Percentiles rank a stretch among this genome's conserved stretches.
Evolutionary conservation across 2,888 invertebrate genomes (phyloP).

Genomic region (Morinoia aosen): DNA sequence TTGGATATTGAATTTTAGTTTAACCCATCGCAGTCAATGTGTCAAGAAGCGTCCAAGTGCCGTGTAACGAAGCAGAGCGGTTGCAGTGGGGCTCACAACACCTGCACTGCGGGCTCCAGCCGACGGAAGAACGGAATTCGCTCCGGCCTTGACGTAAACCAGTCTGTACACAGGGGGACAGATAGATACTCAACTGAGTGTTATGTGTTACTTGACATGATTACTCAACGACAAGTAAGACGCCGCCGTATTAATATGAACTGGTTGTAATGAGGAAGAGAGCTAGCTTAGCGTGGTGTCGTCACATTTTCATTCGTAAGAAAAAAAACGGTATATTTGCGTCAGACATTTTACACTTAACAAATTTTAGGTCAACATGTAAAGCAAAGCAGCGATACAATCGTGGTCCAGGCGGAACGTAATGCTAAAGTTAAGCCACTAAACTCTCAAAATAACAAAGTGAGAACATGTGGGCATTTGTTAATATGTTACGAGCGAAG

Average conservation of each 20-base stretch:
- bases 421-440: not conserved
- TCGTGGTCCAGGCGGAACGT: not conserved
- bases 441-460: not conserved
- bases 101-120: conserved; percentile 17
- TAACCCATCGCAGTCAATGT: no score
- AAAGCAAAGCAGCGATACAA: not conserved
- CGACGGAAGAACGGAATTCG: conserved; percentile 16
- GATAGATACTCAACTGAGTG: not conserved
- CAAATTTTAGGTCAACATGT: not conserved
- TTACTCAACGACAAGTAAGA: not conserved
- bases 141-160: conserved; percentile 16
- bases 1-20: no score
- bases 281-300: not conserved
- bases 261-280: not conserved
- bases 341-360: no score
- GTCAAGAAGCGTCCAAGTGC: no score
- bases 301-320: not conserved
- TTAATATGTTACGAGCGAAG: no score
- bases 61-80: not conserved
- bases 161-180: not conserved
- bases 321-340: no score
- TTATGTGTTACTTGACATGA: not conserved
- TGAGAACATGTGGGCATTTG: not conserved
- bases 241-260: not conserved
- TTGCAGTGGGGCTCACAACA: not conserved